These are phyloP conservation scores for Struthidea cinerea DNA, from an alignment of 2,113 vertebrate genomes.

Conservation along the genomic window DNA sequence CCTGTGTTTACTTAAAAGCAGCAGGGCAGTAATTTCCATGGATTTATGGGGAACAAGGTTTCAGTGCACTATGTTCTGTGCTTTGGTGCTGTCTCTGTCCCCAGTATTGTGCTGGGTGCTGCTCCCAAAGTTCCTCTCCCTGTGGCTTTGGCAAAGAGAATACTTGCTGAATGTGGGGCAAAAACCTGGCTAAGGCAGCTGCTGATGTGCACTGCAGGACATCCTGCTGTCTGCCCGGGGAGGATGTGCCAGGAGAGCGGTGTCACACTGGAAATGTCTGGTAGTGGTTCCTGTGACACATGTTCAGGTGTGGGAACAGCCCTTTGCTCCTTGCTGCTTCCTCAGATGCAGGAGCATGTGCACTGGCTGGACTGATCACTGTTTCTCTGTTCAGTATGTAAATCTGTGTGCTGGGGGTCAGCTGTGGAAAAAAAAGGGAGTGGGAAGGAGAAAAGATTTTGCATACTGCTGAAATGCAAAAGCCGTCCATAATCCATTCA, in stretches of 20 bases:
- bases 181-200: neutral
- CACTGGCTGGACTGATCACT: neutral
- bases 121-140: neutral
- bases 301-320: neutral
- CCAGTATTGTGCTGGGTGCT: neutral
- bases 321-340: neutral
- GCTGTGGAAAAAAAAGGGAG: neutral
- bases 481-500: neutral
- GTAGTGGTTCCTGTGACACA: neutral
- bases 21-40: neutral
- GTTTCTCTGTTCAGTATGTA: neutral
- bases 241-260: neutral
- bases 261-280: accelerated
- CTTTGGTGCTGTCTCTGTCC: neutral
- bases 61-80: neutral
- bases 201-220: neutral
- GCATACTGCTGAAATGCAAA: neutral
- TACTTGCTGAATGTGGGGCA: neutral
- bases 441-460: neutral
- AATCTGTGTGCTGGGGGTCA: neutral
- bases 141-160: neutral
- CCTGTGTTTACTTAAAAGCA: neutral
- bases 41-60: neutral
- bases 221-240: neutral
- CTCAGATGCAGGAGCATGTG: neutral